phyloP scores from a whole-genome alignment of 2,888 invertebrate genomes.

The Volucella inflata region DNA sequence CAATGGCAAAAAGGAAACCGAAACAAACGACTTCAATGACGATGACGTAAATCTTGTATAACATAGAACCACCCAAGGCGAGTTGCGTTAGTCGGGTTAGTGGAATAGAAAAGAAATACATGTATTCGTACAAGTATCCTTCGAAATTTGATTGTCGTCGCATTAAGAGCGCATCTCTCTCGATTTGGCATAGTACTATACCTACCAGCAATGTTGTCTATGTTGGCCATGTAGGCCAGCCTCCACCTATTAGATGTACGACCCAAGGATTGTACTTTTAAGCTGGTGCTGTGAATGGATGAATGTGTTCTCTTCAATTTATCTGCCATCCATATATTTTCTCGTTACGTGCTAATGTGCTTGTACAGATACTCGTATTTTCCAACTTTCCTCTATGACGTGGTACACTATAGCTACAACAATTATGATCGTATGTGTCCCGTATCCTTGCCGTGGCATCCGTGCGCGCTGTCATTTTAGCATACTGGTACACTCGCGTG shows the following conservation, averaged over 20 bases:
- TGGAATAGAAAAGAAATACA: constrained; percentile 23
- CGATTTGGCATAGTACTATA: background rate
- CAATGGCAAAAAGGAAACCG: constrained; percentile 20
- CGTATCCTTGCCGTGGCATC: constrained; percentile 1
- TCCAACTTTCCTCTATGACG: constrained; percentile 64
- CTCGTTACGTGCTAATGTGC: constrained; percentile 73
- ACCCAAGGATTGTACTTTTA: constrained; percentile 8
- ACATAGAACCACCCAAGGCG: constrained; percentile 51
- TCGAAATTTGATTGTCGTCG: constrained; percentile 60
- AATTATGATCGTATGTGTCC: too few relatives aligned
- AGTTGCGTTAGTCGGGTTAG: constrained; percentile 67
- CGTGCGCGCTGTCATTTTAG: constrained; percentile 13
- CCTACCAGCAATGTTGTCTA: background rate
- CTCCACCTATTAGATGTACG: constrained; percentile 1
- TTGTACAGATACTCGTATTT: constrained; percentile 10
- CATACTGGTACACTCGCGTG: background rate
- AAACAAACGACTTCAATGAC: constrained; percentile 14
- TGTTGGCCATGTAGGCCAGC: background rate
- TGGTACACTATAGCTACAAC: constrained; percentile 9
- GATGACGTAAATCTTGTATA: constrained; percentile 62
- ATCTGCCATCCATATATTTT: constrained; percentile 70
- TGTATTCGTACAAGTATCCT: constrained; percentile 42
- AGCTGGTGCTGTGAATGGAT: constrained; percentile 55
- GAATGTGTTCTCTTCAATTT: constrained; percentile 69
- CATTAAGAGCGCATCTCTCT: constrained; percentile 46